Percentiles rank a stretch among this genome's conserved stretches.
Conservation (phyloP, 2,113 vertebrate species). For the Prinia subflava region DNA sequence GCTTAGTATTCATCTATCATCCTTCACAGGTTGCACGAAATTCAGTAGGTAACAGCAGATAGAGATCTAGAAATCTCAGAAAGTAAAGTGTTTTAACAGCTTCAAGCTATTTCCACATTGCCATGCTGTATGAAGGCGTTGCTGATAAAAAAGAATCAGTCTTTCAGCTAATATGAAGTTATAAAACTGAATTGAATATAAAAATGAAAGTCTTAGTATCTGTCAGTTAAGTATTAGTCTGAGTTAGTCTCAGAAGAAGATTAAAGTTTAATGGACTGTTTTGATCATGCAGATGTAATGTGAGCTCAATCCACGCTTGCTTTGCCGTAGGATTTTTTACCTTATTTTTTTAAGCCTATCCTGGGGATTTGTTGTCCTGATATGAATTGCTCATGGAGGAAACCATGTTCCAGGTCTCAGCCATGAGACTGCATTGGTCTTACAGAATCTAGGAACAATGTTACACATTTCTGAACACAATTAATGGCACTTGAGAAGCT, state of each 20-base stretch:
- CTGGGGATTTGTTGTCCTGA: background rate
- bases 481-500: background rate
- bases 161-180: slow-evolving; percentile 16
- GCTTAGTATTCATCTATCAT: background rate
- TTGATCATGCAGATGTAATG: background rate
- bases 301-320: background rate
- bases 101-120: slow-evolving; percentile 18
- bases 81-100: slow-evolving; percentile 38
- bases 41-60: background rate
- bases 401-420: background rate
- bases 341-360: background rate
- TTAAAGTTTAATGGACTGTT: slow-evolving; percentile 31
- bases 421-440: background rate
- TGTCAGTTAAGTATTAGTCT: slow-evolving; percentile 3
- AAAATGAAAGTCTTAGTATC: background rate
- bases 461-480: background rate
- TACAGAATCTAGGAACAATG: background rate
- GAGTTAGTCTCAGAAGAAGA: slow-evolving; percentile 27
- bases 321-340: background rate
- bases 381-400: background rate
- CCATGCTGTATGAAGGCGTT: background rate
- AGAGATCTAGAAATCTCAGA: background rate
- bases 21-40: background rate
- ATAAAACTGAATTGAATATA: background rate
- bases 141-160: slow-evolving; percentile 42